These are phyloP conservation scores for Hemiprocne comata DNA, from an alignment of 2,113 vertebrate genomes.

Conservation along the genomic window DNA sequence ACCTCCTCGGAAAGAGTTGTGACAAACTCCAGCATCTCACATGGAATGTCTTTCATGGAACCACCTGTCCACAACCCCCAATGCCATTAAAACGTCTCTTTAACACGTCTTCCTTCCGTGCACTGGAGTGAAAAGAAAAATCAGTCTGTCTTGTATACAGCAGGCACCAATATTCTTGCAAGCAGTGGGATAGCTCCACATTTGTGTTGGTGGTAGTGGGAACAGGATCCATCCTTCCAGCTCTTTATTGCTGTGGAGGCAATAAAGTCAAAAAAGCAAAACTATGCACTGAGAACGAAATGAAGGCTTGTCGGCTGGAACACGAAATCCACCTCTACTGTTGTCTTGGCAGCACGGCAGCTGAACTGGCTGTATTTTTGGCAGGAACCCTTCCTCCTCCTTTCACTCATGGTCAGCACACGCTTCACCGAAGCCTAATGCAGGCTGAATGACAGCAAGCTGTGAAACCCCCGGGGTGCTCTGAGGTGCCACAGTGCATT, in stretches of 20 bases:
- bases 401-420: rapidly evolving
- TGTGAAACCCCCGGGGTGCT: neutral
- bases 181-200: neutral
- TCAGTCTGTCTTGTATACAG: neutral
- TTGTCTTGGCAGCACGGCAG: neutral
- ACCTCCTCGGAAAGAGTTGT: neutral
- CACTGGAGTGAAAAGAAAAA: neutral
- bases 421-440: neutral
- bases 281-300: neutral
- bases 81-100: neutral
- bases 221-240: neutral
- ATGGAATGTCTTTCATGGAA: rapidly evolving
- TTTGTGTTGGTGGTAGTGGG: neutral
- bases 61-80: neutral
- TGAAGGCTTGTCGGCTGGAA: neutral
- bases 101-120: rapidly evolving
- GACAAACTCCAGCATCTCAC: neutral
- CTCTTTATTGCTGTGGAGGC: neutral
- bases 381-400: neutral
- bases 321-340: neutral
- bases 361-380: neutral
- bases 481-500: neutral
- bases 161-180: neutral
- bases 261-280: neutral
- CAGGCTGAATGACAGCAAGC: neutral